Percentiles rank a stretch among this genome's conserved stretches.
phyloP scores from a whole-genome alignment of 2,888 invertebrate species.

The Eurois occulta region DNA sequence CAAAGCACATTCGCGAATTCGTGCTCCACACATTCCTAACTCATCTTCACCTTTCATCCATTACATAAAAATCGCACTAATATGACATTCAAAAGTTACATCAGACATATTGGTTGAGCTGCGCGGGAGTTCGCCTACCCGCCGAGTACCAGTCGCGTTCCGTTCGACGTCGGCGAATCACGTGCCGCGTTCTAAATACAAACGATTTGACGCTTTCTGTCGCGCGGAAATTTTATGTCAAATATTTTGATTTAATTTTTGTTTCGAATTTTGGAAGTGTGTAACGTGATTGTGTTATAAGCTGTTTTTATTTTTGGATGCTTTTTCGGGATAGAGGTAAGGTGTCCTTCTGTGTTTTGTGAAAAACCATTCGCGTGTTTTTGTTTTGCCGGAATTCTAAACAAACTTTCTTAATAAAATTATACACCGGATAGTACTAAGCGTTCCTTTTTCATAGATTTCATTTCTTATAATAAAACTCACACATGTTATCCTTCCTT shows the following conservation, averaged over 20 bases:
- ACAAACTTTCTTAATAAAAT: background rate
- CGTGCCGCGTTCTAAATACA: conserved; percentile 63
- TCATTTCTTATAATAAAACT: background rate
- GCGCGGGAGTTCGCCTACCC: conserved; percentile 61
- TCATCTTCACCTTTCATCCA: conserved; percentile 68
- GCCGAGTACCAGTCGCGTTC: conserved; percentile 70
- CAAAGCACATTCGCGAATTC: conserved; percentile 32
- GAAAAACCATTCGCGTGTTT: background rate
- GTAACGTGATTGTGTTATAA: conserved; percentile 70
- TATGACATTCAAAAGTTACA: conserved; percentile 70
- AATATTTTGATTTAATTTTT: conserved; percentile 65
- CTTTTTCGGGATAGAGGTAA: conserved; percentile 66
- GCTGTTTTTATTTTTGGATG: conserved; percentile 67
- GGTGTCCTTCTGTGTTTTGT: conserved; percentile 8
- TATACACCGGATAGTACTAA: background rate
- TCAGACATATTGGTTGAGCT: conserved; percentile 65
- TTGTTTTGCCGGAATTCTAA: background rate
- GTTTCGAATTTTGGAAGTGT: conserved; percentile 55
- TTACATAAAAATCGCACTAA: conserved; percentile 69
- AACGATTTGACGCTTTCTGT: conserved; percentile 82
- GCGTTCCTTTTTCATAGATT: background rate
- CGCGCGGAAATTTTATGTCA: conserved; percentile 79
- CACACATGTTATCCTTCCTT: background rate
- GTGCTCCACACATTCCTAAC: conserved; percentile 28
- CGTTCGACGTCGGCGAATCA: conserved; percentile 61